Conservation (phyloP, 2,113 vertebrate species). For the Pachyramphus minor region DNA sequence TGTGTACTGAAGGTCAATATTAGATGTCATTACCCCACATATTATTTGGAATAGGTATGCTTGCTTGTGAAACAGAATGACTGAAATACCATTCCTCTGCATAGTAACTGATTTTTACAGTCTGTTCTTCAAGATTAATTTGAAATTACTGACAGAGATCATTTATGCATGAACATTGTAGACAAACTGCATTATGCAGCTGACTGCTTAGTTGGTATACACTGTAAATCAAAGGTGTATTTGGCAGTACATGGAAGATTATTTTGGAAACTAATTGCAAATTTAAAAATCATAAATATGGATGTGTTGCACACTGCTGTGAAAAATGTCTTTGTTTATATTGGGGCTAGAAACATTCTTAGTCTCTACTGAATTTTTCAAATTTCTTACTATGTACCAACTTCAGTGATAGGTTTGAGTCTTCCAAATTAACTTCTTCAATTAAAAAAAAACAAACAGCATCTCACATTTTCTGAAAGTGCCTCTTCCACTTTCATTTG, state of each 20-base stretch:
- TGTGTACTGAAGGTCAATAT: background rate
- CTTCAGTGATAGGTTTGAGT: background rate
- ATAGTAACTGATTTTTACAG: background rate
- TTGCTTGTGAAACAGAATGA: background rate
- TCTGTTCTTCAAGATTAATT: constrained; percentile 10
- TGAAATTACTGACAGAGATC: background rate
- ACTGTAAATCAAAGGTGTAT: constrained; percentile 23
- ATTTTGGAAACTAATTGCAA: constrained; percentile 37
- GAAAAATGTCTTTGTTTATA: background rate
- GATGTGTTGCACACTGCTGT: background rate
- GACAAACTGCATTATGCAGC: background rate
- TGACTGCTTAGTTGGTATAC: background rate
- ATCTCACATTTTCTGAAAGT: background rate
- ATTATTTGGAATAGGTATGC: background rate
- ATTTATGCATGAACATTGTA: constrained; percentile 18
- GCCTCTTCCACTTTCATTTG: background rate
- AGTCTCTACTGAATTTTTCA: background rate
- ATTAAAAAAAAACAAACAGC: background rate
- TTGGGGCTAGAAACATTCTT: background rate
- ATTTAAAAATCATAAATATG: constrained; percentile 37
- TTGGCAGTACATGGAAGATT: constrained; percentile 23
- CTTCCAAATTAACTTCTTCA: background rate
- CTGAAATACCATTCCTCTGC: background rate
- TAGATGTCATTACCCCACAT: background rate
- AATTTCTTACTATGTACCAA: background rate